These are phyloP conservation scores for Cladopsammia gracilis DNA, from an alignment of 64 coral and sea anemone species.

Conservation along the genomic window DNA sequence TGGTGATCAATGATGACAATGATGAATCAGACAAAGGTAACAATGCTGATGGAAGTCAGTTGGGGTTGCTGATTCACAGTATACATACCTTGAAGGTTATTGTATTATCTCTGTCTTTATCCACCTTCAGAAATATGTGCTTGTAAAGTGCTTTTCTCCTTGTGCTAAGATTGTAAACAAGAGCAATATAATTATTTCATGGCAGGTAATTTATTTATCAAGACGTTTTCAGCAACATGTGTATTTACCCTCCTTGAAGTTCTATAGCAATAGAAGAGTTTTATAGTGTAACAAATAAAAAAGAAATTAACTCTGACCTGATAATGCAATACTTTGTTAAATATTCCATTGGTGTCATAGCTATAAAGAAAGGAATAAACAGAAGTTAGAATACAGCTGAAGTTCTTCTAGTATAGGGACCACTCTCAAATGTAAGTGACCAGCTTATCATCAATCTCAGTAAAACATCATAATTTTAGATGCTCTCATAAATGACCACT, in stretches of 20 bases:
- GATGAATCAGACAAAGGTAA: too few relatives aligned
- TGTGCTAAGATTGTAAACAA: conserved; percentile 58
- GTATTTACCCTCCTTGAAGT: too few relatives aligned
- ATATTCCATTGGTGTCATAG: conserved; percentile 85
- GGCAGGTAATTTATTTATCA: neutral
- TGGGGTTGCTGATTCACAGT: neutral
- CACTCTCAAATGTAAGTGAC: too few relatives aligned
- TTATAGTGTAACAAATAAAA: neutral
- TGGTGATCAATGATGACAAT: too few relatives aligned
- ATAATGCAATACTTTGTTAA: conserved; percentile 85
- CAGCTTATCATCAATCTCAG: too few relatives aligned
- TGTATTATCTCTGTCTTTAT: conserved; percentile 93
- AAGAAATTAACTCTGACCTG: conserved; percentile 34
- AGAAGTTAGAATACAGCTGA: neutral
- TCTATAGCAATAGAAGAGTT: too few relatives aligned
- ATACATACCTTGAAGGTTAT: conserved; percentile 87
- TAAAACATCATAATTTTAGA: too few relatives aligned
- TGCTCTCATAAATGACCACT: too few relatives aligned
- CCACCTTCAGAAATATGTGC: conserved; percentile 87
- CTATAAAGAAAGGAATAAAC: conserved; percentile 32
- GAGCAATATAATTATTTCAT: neutral
- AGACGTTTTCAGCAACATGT: neutral
- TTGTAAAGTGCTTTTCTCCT: conserved; percentile 96
- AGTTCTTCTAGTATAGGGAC: too few relatives aligned
- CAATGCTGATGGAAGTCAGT: too few relatives aligned